Conservation (phyloP, 2,797 vertebrate genomes). For the Clarias pachynema region DNA sequence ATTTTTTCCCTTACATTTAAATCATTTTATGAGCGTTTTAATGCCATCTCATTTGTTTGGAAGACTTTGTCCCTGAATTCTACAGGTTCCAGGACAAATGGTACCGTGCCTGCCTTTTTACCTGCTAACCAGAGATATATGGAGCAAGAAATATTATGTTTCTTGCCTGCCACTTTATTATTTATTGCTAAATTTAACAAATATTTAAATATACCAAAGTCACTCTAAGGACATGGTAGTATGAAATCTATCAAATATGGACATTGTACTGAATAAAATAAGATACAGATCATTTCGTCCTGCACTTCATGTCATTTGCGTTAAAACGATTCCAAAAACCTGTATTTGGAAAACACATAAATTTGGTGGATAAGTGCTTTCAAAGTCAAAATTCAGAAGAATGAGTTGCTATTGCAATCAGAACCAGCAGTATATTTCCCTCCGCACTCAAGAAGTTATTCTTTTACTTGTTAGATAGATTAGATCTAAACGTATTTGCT, state of each 20-base stretch:
- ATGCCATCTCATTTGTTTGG: neutral
- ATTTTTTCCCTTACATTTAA: neutral
- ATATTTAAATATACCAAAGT: neutral
- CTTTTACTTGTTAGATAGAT: neutral
- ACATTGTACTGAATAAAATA: neutral
- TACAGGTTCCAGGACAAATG: neutral
- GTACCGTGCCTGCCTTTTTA: neutral
- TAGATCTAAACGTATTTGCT: neutral
- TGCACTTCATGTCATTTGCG: neutral
- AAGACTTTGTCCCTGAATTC: neutral
- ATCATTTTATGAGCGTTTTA: neutral
- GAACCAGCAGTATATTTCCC: neutral
- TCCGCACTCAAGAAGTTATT: slow-evolving; percentile 1
- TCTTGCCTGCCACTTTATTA: neutral
- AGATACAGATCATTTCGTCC: neutral
- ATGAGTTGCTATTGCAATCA: neutral
- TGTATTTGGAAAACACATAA: neutral
- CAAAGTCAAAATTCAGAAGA: neutral
- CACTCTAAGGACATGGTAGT: neutral
- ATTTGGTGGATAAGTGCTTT: neutral
- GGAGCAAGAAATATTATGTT: neutral
- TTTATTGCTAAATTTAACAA: neutral
- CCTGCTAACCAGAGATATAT: neutral
- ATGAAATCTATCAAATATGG: neutral
- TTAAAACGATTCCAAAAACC: neutral